Percentiles rank a stretch among this genome's conserved stretches.
These are phyloP conservation scores for Aramus guarauna DNA, from an alignment of 2,113 vertebrate species.

Conservation along the genomic window DNA sequence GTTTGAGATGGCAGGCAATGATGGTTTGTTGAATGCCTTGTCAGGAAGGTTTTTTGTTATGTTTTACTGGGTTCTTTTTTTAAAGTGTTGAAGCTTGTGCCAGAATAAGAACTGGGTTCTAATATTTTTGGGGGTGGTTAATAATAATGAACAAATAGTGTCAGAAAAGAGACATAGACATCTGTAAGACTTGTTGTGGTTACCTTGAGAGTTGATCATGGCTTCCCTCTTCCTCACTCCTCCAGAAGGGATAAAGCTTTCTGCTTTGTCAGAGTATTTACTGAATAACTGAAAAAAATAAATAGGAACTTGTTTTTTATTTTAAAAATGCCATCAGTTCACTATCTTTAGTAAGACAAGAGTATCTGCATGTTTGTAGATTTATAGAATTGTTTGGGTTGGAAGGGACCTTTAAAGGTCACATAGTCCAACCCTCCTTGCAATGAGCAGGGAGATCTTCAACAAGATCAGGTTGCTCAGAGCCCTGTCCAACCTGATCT, in stretches of 20 bases:
- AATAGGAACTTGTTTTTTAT: not conserved
- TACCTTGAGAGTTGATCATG: not conserved
- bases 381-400: not conserved
- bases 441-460: not conserved
- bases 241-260: not conserved
- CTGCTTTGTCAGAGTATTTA: not conserved
- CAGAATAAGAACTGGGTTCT: not conserved
- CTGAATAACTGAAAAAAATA: not conserved
- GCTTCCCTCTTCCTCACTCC: not conserved
- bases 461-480: not conserved
- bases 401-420: not conserved
- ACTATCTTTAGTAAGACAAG: not conserved
- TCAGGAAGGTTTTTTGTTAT: not conserved
- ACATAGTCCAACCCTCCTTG: not conserved
- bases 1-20: not conserved
- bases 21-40: not conserved
- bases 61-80: not conserved
- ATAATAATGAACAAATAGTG: not conserved
- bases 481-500: fast-evolving
- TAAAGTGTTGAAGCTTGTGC: not conserved
- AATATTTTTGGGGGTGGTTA: not conserved
- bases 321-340: not conserved
- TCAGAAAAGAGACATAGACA: not conserved
- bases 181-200: not conserved
- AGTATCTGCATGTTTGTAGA: not conserved